Evolutionary conservation across 2,113 vertebrate species (phyloP).

Genomic region (human (Homo sapiens)): DNA sequence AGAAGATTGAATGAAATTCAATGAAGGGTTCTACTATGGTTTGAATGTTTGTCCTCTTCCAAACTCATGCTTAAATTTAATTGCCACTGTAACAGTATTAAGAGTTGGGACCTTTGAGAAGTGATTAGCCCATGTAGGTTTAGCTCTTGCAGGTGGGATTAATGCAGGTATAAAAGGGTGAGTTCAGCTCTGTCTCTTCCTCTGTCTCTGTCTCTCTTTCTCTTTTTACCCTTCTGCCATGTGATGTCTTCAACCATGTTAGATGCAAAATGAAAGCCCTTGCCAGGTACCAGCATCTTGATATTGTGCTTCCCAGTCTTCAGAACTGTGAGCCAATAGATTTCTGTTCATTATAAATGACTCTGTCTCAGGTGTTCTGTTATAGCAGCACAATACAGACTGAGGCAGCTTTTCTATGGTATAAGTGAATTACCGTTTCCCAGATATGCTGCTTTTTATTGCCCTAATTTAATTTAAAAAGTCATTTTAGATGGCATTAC

Average conservation of each 20-base stretch:
- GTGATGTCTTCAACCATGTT: not conserved
- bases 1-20: not conserved
- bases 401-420: not conserved
- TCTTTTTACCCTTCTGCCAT: not conserved
- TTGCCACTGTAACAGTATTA: not conserved
- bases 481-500: not conserved
- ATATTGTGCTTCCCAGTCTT: not conserved
- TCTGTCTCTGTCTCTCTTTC: not conserved
- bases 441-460: not conserved
- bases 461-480: constrained; percentile 20
- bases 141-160: not conserved
- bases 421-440: not conserved
- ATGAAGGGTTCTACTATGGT: not conserved
- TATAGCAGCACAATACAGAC: not conserved
- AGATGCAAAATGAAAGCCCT: not conserved
- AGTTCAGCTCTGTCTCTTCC: not conserved
- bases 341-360: not conserved
- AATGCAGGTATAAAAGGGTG: no score
- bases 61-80: not conserved
- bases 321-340: not conserved
- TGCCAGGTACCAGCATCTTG: not conserved
- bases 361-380: not conserved
- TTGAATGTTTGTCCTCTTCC: not conserved
- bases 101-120: not conserved
- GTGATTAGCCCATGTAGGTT: not conserved